Percentiles rank a stretch among this genome's conserved stretches.
Evolutionary conservation across 1,140 invertebrate genomes (phyloP).

Genomic region (Leptinotarsa lineolata): DNA sequence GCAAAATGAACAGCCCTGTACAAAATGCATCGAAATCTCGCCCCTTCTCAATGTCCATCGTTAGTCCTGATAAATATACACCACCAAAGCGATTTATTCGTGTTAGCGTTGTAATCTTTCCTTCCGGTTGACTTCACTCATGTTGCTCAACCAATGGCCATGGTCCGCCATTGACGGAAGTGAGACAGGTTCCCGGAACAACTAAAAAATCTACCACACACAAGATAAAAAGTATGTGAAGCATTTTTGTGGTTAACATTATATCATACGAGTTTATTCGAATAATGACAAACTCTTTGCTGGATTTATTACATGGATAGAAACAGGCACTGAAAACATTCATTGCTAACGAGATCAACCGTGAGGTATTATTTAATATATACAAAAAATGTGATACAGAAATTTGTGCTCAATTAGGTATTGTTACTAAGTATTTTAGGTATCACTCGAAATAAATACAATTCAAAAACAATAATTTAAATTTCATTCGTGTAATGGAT

Average conservation of each 20-base stretch:
- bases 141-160: background rate
- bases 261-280: no score
- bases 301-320: no score
- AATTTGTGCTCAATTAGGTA: no score
- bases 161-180: constrained; percentile 1
- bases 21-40: background rate
- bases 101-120: background rate
- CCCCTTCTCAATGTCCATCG: background rate
- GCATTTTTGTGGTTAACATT: background rate
- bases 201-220: background rate
- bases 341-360: no score
- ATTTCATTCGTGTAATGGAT: no score
- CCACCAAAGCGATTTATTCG: background rate
- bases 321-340: no score
- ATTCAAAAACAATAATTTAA: no score
- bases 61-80: background rate
- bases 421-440: no score
- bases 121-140: background rate
- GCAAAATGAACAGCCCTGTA: background rate
- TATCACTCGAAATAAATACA: no score
- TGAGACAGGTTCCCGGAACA: background rate
- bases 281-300: no score
- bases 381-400: no score
- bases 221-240: background rate
- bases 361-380: no score